Percentiles rank a stretch among this genome's conserved stretches.
Conservation (phyloP, 2,797 vertebrate species). For the Hybognathus amarus region DNA sequence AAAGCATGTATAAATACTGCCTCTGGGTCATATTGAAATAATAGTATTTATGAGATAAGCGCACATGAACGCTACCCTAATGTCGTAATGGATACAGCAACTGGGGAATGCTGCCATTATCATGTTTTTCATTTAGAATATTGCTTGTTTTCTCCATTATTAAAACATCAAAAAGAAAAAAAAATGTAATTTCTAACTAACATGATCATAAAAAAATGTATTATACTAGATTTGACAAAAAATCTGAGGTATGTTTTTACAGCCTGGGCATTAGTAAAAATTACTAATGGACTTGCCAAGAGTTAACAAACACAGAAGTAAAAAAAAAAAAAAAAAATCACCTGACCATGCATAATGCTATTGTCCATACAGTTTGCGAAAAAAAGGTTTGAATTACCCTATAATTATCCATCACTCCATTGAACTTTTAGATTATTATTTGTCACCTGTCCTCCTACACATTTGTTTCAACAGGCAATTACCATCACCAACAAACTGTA, state of each 20-base stretch:
- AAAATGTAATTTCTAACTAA: too few relatives aligned
- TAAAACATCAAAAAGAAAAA: too few relatives aligned
- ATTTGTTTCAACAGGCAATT: not conserved
- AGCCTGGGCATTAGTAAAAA: too few relatives aligned
- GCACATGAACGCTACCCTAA: not conserved
- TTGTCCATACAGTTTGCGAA: not conserved
- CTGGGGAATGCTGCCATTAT: not conserved
- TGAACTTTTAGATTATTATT: not conserved
- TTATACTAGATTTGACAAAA: too few relatives aligned
- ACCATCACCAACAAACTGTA: not conserved
- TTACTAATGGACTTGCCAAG: too few relatives aligned
- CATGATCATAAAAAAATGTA: too few relatives aligned
- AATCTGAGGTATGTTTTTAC: too few relatives aligned
- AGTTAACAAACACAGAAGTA: too few relatives aligned
- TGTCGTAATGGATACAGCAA: not conserved
- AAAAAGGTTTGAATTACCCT: not conserved
- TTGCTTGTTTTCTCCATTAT: not conserved
- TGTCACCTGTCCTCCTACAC: slow-evolving; percentile 8
- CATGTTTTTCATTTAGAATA: not conserved
- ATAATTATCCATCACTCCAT: not conserved
- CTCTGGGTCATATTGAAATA: not conserved
- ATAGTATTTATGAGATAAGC: slow-evolving; percentile 13
- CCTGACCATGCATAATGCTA: not conserved
- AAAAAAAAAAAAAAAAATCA: too few relatives aligned
- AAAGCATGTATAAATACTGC: slow-evolving; percentile 7